Evolutionary conservation across 2,797 vertebrate species (phyloP), one percentile per base, ranked within the genome.

Genomic region (Spea hammondii): DNA sequence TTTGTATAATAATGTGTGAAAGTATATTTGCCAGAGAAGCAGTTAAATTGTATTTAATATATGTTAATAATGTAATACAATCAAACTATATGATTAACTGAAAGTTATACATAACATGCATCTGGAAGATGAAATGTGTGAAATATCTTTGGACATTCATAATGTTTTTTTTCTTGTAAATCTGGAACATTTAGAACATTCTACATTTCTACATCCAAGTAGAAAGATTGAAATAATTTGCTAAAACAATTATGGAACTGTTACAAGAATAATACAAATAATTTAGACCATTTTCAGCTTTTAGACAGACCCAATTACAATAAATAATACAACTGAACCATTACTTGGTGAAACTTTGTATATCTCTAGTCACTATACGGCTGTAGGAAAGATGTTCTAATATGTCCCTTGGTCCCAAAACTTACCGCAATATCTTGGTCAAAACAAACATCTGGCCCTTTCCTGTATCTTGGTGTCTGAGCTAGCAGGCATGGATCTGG

Each of bases 391-490:
- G 65, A 67, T 49, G 3, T 4, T 4, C n/a, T 11, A 5, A 44
- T 11, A 7, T 8, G 5, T 13, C 5, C 7, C 46, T 49, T 67
- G 7, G 77, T 76, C 0, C 51, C 77, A 55, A 76, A 0, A 90
- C 95, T 98, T 95, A 99, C 98, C 78, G 91, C 85, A 81, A 90
- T 87, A 72, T 96, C 95, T 87, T 97, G 93, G 90, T 99, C 98
- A 83, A 99, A 99, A 88, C 98, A 99, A 85, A 94, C 94, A 3
- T 97, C 95, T 0, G 97, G 98, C 60, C 97, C 97, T 86, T 99
- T 99, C 83, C 98, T 93, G 86, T 99, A 96, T 86, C 98, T 91
- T n/a, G 97, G 97, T 11, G 94, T 96, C 77, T 97, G 94, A 78
- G 97, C 96, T 90, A 99, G 93, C 82, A 96, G 93, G 72, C 98